Evolutionary conservation across 2,888 invertebrate genomes (phyloP), one percentile per base, ranked within the genome.

Genomic region (Lasioglossum lativentre): DNA sequence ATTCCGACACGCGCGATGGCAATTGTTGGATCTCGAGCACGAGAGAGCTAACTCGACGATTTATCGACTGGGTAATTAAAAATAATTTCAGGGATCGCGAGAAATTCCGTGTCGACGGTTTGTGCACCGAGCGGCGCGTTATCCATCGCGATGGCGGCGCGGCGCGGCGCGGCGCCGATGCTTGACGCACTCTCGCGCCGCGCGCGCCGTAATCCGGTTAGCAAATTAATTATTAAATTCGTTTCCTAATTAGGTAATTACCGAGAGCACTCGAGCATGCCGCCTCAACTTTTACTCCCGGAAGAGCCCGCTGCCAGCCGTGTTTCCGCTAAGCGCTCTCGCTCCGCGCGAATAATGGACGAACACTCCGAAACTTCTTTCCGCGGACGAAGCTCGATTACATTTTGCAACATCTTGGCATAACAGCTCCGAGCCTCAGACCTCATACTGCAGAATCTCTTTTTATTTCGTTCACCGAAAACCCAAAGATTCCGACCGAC

Each of bases 141-240:
- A 70, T 71, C 81, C 71, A 34, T 47, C 63, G 63, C 30, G 27
- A 63, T 8, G 63, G 27, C 27, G 59, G 56, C 63, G n/a, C 5
- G 59, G 56, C 63, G n/a, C 5, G 27, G 59, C 34, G 63, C 75
- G 76, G 16, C 78, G 75, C 72, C 83, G 56, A 80, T 86, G 72
- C 76, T 71, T 45, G 73, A 87, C 80, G 81, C 85, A 68, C 83
- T 72, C 70, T 30, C 30, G 63, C 63, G 59, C 27, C n/a, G 75
- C 77, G 74, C 59, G 59, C 30, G 68, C 47, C 73, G 82, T 85
- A 84, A 89, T 85, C 85, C 83, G 73, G 79, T 82, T 83, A 85
- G 85, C 87, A 75, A 86, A 90, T 91, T 87, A 91, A 90, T 91
- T 88, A 90, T 88, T 91, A 86, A 90, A 86, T 90, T 90, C 86